phyloP scores from a whole-genome alignment of 2,797 vertebrate species.

The Sarcophilus harrisii region DNA sequence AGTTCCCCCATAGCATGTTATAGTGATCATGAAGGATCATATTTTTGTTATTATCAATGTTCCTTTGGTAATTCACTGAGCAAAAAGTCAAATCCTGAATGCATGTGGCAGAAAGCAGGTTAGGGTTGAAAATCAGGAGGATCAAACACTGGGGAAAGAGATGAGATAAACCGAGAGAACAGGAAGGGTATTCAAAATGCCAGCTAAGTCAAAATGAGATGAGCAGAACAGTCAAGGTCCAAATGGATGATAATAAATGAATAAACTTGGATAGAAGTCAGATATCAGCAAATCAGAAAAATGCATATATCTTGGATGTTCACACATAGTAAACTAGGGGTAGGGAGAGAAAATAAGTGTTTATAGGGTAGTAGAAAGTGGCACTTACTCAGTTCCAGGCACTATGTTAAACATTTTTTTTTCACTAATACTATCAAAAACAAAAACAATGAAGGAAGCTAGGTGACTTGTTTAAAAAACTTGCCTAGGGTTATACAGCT shows the following conservation, averaged over 20 bases:
- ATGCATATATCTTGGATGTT: background rate
- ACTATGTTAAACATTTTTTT: background rate
- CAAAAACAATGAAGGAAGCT: background rate
- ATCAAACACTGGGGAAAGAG: background rate
- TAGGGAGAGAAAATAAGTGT: background rate
- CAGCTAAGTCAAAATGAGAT: background rate
- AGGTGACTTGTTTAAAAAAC: background rate
- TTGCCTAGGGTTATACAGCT: background rate
- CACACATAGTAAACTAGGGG: background rate
- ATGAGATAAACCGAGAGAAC: background rate
- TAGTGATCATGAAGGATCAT: background rate
- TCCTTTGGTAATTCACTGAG: background rate
- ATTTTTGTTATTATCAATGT: background rate
- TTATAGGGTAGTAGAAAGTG: background rate
- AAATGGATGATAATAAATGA: background rate
- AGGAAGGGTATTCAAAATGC: background rate
- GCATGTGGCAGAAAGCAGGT: background rate
- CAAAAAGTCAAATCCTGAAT: background rate
- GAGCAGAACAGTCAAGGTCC: background rate
- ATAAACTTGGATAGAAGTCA: background rate
- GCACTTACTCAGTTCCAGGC: background rate
- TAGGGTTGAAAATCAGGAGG: background rate
- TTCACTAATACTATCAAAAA: background rate
- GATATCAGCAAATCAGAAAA: background rate
- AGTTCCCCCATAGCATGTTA: background rate